Evolutionary conservation across 2,797 vertebrate species (phyloP).

Genomic region (Sylvia borin): DNA sequence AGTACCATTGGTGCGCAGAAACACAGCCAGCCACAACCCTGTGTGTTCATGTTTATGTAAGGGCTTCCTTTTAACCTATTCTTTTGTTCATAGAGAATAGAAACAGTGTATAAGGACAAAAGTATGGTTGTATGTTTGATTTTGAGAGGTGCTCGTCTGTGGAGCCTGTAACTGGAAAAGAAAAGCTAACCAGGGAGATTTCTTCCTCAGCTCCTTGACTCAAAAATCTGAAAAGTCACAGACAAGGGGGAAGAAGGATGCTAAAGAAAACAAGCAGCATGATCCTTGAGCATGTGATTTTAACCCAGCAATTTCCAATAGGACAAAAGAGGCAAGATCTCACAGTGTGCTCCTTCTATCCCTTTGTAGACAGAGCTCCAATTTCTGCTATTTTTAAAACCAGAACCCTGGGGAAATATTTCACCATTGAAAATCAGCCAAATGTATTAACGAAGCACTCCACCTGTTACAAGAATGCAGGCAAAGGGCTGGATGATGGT

Average conservation of each 20-base stretch:
- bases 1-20: neutral
- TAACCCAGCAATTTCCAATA: constrained; percentile 34
- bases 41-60: constrained; percentile 9
- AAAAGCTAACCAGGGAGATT: neutral
- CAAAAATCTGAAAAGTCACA: neutral
- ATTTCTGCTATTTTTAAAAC: constrained; percentile 62
- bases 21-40: neutral
- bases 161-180: neutral
- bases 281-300: constrained; percentile 3
- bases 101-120: neutral
- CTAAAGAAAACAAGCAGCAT: constrained; percentile 51
- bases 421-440: constrained; percentile 51
- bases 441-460: constrained; percentile 34
- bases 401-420: constrained; percentile 39
- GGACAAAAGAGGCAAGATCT: constrained; percentile 18
- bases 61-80: constrained; percentile 29
- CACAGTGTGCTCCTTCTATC: constrained; percentile 3
- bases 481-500: constrained; percentile 16
- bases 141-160: constrained; percentile 26
- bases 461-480: constrained; percentile 65
- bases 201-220: neutral
- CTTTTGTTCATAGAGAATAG: constrained; percentile 17
- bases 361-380: neutral
- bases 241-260: neutral
- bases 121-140: neutral